A percentile compares a stretch with the other conserved stretches of the same genome.
These are phyloP conservation scores for Heterodera filipjevi DNA, from an alignment of 2,888 invertebrate species.

Conservation along the genomic window DNA sequence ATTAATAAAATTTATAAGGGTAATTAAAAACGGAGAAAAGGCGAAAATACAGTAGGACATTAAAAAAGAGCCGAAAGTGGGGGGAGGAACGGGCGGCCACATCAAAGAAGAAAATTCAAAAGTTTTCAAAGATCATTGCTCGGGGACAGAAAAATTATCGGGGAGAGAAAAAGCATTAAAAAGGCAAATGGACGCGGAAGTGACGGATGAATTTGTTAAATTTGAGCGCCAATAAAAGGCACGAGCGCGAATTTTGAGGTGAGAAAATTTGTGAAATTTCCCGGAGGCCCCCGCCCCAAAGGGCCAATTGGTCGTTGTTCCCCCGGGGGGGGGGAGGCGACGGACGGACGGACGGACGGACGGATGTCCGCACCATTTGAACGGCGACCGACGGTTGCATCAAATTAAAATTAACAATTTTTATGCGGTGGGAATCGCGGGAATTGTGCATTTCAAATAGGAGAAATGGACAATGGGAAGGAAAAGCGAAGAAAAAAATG, in stretches of 20 bases:
- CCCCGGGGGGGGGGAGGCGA: not conserved
- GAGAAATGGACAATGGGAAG: not conserved
- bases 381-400: not conserved
- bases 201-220: not conserved
- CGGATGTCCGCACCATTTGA: conserved; percentile 4
- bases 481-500: not conserved
- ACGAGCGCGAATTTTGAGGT: conserved; percentile 10
- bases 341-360: not conserved
- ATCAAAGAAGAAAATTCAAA: not conserved
- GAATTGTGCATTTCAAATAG: not conserved
- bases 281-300: not conserved
- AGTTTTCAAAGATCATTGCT: not conserved
- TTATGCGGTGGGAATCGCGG: conserved; percentile 9
- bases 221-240: not conserved
- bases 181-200: not conserved
- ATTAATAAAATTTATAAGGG: not conserved
- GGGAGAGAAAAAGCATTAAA: not conserved
- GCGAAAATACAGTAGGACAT: not conserved
- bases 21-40: too few species aligned
- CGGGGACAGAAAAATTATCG: not conserved
- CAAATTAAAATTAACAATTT: not conserved
- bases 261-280: conserved; percentile 7
- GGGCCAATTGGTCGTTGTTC: conserved; percentile 10
- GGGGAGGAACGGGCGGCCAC: not conserved
- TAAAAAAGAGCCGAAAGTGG: not conserved